These are phyloP conservation scores for Tinea pellionella DNA, from an alignment of 2,888 invertebrate genomes.

Conservation along the genomic window DNA sequence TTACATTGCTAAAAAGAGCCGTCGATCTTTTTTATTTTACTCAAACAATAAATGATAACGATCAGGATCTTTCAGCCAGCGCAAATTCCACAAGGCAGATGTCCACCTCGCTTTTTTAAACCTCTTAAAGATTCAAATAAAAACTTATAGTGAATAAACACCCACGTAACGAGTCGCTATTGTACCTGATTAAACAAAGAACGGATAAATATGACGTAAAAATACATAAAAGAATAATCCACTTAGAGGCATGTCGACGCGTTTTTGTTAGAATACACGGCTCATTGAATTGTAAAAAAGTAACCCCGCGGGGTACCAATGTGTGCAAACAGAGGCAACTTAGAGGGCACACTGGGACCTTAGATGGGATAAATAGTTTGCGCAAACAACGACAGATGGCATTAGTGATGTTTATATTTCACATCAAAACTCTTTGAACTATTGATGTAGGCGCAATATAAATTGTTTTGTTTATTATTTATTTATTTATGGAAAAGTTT, in stretches of 20 bases:
- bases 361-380: conserved; percentile 17
- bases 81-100: neutral
- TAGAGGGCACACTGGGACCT: conserved; percentile 21
- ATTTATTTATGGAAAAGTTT: too few relatives aligned
- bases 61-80: neutral
- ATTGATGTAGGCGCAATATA: neutral
- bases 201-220: conserved; percentile 61
- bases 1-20: neutral
- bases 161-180: conserved; percentile 58
- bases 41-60: neutral
- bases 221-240: conserved; percentile 57
- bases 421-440: conserved; percentile 7
- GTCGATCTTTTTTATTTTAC: neutral
- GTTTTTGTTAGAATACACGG: conserved; percentile 56
- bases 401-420: conserved; percentile 18
- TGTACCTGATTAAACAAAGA: conserved; percentile 44
- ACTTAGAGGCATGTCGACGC: conserved; percentile 62
- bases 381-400: conserved; percentile 36
- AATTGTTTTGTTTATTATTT: too few relatives aligned
- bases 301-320: conserved; percentile 51
- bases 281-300: conserved; percentile 60
- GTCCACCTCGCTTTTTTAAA: neutral
- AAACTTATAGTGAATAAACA: conserved; percentile 51
- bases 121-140: conserved; percentile 29
- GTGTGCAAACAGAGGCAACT: conserved; percentile 46